Base-by-base conservation (phyloP, 2,113 vertebrate genomes). In the Mustela lutreola region DNA sequence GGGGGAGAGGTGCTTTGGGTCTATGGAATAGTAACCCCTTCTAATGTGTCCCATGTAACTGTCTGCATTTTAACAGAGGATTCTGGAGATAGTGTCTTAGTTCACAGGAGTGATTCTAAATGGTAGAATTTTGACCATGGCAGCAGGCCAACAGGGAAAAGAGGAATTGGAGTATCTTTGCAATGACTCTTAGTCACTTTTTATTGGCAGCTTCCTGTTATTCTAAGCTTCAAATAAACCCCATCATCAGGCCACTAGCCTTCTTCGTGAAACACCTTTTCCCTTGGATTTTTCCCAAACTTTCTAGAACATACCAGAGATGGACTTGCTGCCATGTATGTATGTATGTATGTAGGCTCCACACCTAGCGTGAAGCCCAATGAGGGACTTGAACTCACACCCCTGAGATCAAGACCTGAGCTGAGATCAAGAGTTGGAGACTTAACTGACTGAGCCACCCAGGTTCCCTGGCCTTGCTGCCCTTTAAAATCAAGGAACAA, bases 201-300 rank as follows among this genome's bases (percentile, higher is more conserved):
- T 85, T 22, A 65, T 1, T 58, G 53, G 31, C 10, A 65, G 65
- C 39, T 94, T 95, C 53, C 33, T 33, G 75, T 85, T 79, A 88
- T 48, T 22, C 86, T 83, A 48, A 83, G 36, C n/a, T 56, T 91
- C 58, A 96, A 84, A 89, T 70, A 92, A 96, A 33, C 82, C 19
- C 42, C 11, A 88, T 67, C 9, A 48, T 19, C 71, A 80, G 48
- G 48, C 31, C 79, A 62, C 28, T 33, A 89, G 31, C 28, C 48
- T 75, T 95, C 62, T 50, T 36, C 65, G 65, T 21, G 56, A 79
- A 85, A 36, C 4, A 60, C 15, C 21, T 91, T 71, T 79, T 53
- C 28, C 89, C 53, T 88, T 81, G 58, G 33, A 9, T 88, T 88
- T 48, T 82, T 93, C 62, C 45, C 85, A 42, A 65, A 85, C 33